Evolutionary conservation across 2,797 vertebrate species (phyloP).

Genomic region (Calcarius lapponicus): DNA sequence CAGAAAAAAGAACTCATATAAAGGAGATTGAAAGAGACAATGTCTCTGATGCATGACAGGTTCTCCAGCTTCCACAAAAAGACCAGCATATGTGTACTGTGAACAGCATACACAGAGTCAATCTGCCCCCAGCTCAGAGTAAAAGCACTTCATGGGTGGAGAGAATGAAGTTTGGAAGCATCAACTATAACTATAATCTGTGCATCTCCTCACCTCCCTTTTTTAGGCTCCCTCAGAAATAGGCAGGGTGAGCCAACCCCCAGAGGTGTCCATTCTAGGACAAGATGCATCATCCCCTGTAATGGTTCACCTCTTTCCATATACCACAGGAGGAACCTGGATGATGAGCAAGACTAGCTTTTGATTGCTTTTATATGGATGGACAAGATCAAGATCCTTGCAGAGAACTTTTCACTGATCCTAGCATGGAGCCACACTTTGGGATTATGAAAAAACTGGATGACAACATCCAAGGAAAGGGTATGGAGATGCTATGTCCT

Average conservation of each 20-base stretch:
- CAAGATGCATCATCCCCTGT: background rate
- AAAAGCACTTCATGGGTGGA: background rate
- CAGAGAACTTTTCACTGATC: background rate
- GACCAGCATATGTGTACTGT: background rate
- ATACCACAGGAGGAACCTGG: background rate
- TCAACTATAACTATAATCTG: background rate
- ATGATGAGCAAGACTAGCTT: background rate
- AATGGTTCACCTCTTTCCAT: background rate
- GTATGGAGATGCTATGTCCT: background rate
- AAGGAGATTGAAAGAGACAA: constrained; percentile 11
- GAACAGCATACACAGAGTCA: background rate
- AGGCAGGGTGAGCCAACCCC: background rate
- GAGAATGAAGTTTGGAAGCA: background rate
- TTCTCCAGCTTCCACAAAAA: background rate
- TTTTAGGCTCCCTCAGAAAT: background rate
- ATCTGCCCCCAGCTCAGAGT: background rate
- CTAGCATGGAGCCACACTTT: background rate
- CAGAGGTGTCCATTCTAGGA: background rate
- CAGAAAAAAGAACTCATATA: background rate
- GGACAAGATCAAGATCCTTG: background rate
- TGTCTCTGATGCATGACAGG: background rate
- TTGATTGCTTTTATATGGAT: background rate
- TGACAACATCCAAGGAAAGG: background rate
- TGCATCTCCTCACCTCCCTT: background rate
- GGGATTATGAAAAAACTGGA: background rate